These are phyloP conservation scores for Bettongia penicillata DNA, from an alignment of 2,113 vertebrate genomes.

Conservation along the genomic window DNA sequence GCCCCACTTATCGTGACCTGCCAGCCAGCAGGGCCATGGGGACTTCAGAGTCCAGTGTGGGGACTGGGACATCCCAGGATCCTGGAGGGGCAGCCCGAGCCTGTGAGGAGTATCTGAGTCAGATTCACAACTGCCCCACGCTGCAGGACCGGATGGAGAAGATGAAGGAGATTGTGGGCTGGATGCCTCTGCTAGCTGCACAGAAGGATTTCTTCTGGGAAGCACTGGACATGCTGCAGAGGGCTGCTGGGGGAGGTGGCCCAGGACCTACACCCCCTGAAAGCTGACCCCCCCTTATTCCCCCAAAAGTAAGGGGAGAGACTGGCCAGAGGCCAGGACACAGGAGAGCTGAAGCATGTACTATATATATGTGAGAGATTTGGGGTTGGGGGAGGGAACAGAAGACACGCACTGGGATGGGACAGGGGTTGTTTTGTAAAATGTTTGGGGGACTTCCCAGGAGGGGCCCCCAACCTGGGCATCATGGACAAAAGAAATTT, in stretches of 20 bases:
- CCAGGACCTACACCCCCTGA: slow-evolving; percentile 53
- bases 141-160: slow-evolving; percentile 77
- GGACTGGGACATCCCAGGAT: slow-evolving; percentile 48
- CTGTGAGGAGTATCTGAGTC: slow-evolving; percentile 77
- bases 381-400: slow-evolving; percentile 53
- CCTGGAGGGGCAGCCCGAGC: slow-evolving; percentile 54
- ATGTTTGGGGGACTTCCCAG: slow-evolving; percentile 78
- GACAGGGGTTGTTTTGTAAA: slow-evolving; percentile 64
- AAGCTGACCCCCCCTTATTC: slow-evolving; percentile 38
- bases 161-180: slow-evolving; percentile 80
- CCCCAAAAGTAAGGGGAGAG: slow-evolving; percentile 31
- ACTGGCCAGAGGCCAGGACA: slow-evolving; percentile 40
- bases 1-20: slow-evolving; percentile 58
- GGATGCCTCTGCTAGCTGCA: slow-evolving; percentile 77
- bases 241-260: slow-evolving; percentile 41
- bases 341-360: slow-evolving; percentile 22
- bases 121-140: slow-evolving; percentile 77
- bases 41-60: slow-evolving; percentile 18
- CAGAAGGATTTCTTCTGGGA: slow-evolving; percentile 82
- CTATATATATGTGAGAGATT: slow-evolving; percentile 16
- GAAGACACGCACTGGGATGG: slow-evolving; percentile 14
- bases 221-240: slow-evolving; percentile 80
- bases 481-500: slow-evolving; percentile 68
- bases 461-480: slow-evolving; percentile 71
- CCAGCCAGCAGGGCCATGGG: slow-evolving; percentile 63